phyloP scores from a whole-genome alignment of 2,113 vertebrate genomes.

The Struthio camelus region DNA sequence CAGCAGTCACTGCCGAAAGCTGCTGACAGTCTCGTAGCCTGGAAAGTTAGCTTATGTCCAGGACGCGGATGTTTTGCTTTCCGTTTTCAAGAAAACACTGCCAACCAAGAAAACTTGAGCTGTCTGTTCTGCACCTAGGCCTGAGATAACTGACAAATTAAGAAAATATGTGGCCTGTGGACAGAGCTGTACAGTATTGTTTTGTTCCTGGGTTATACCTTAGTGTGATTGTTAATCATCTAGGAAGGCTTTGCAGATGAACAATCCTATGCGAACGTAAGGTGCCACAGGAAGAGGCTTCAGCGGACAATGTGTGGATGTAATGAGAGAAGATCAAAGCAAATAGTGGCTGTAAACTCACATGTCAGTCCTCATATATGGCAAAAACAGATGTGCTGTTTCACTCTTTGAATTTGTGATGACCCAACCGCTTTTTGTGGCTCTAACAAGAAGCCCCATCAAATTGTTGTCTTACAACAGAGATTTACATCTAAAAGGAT shows the following conservation, averaged over 20 bases:
- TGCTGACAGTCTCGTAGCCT: not conserved
- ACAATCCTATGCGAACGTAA: not conserved
- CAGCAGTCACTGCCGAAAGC: not conserved
- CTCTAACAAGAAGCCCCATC: not conserved
- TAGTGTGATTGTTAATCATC: not conserved
- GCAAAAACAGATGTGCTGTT: not conserved
- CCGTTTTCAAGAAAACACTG: not conserved
- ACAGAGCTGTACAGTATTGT: not conserved
- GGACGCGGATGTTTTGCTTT: not conserved
- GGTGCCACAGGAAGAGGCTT: not conserved
- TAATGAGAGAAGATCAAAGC: not conserved
- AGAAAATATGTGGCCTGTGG: rapidly evolving
- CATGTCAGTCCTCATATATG: rapidly evolving
- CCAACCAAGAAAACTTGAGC: not conserved
- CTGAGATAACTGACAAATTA: not conserved
- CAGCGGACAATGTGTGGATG: not conserved
- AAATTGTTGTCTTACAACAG: not conserved
- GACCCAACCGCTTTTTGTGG: not conserved
- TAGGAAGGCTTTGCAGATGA: not conserved
- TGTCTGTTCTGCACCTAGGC: not conserved
- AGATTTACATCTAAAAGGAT: not conserved
- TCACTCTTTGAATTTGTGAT: not conserved
- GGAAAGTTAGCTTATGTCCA: not conserved
- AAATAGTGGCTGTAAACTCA: not conserved
- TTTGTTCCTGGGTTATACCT: not conserved